Conservation (phyloP, 2,797 vertebrate genomes). For the Coregonus ussuriensis region DNA sequence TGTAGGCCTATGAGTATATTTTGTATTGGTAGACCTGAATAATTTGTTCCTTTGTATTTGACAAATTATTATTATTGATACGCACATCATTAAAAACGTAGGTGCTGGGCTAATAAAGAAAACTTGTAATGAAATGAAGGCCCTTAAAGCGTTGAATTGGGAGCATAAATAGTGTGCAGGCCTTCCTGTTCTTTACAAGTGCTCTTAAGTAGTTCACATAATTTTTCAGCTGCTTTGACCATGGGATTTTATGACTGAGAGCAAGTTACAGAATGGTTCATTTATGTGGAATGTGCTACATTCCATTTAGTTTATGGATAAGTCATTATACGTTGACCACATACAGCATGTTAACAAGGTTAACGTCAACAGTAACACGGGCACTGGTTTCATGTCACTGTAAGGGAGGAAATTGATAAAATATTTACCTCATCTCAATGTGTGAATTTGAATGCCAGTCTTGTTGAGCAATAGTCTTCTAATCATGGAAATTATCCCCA, state of each 20-base stretch:
- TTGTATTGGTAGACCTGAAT: constrained; percentile 16
- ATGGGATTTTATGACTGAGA: constrained; percentile 4
- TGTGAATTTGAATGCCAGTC: not conserved
- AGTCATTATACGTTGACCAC: not conserved
- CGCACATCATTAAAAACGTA: too few relatives aligned
- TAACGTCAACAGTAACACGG: not conserved
- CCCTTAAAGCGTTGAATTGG: too few relatives aligned
- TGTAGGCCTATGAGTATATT: constrained; percentile 1
- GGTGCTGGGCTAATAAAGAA: not conserved
- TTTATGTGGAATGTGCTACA: not conserved
- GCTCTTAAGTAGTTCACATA: not conserved
- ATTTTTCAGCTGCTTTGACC: not conserved
- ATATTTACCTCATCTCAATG: not conserved
- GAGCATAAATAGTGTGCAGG: not conserved
- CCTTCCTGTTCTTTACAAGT: not conserved
- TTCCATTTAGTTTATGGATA: not conserved
- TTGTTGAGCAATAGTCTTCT: too few relatives aligned
- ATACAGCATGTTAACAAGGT: not conserved
- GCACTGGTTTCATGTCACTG: not conserved
- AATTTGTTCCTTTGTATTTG: constrained; percentile 32
- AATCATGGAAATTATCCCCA: not conserved
- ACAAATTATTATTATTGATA: constrained; percentile 1
- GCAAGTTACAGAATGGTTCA: not conserved
- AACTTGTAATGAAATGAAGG: too few relatives aligned
- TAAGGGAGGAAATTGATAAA: not conserved